Evolutionary conservation across 2,888 invertebrate species (phyloP), one percentile per base, ranked within the genome.

Genomic region (Sycophila texana): DNA sequence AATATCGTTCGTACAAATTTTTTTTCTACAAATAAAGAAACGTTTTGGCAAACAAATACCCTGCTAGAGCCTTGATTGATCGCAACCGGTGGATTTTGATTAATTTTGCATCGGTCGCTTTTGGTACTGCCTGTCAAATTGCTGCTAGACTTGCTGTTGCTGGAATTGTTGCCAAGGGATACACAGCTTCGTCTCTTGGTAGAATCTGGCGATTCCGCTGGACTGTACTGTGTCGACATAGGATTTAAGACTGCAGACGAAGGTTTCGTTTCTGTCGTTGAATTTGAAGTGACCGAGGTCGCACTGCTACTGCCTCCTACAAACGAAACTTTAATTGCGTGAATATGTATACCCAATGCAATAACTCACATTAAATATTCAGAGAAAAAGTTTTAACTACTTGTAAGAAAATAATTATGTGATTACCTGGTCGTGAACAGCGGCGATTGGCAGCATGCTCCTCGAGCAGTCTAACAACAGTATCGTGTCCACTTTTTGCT

Each of bases 401-500:
- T n/a, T 49, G 2, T 53, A 20, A 16, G 10, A 14, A 57, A 16
- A 53, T 39, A 20, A 47, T 66, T 82, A 88, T 88, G 80, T 90
- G 89, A 75, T 87, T 86, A 66, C 88, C 87, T 73, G 90, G 88
- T 82, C 88, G 86, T 60, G 88, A 83, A 74, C 85, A 88, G 81
- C 89, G 87, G 83, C 90, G 90, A 85, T 89, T 89, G 18, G 89
- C 90, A 12, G 90, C 88, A 77, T 91, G 89, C 83, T 95, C 94
- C 90, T 96, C 96, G 85, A 95, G 92, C 86, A 95, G 92, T 83
- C 95, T 93, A 78, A 96, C 95, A 82, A 98, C 97, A 84, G 95
- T 95, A 79, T 94, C 94, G 91, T 98, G 98, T 0, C 98, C 98
- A 0, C 97, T 97, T 85, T 98, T 96, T 84, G 97, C 95, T 3